Evolutionary conservation across 1,140 invertebrate species (phyloP).

Genomic region (Drosophila simulans): DNA sequence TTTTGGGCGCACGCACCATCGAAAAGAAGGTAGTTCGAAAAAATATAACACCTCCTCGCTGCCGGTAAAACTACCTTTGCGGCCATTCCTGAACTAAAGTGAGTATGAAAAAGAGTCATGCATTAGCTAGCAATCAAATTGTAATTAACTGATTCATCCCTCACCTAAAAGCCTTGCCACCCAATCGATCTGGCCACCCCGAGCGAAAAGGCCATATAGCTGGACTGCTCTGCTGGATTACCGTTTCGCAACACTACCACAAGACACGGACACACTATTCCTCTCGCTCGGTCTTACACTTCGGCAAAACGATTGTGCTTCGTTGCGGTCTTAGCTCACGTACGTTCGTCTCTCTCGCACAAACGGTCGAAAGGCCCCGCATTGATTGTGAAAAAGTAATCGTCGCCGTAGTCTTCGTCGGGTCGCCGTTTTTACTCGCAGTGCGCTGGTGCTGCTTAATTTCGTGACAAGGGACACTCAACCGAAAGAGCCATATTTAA

Average conservation of each 20-base stretch:
- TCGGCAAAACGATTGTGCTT: constrained; percentile 7
- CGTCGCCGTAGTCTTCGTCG: constrained; percentile 75
- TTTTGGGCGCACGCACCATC: constrained; percentile 21
- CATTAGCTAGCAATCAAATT: constrained; percentile 2
- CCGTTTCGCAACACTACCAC: constrained; percentile 60
- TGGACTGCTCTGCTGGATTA: constrained; percentile 42
- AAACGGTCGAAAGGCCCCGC: constrained; percentile 17
- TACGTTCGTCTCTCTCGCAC: constrained; percentile 31
- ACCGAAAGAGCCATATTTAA: constrained; percentile 67
- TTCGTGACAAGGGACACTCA: constrained; percentile 74
- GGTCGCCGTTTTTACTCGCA: constrained; percentile 77
- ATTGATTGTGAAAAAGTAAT: constrained; percentile 63
- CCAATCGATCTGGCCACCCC: constrained; percentile 59
- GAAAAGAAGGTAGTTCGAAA: constrained; percentile 17
- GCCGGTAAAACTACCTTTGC: constrained; percentile 28
- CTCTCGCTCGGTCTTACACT: constrained; percentile 40
- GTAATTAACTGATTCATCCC: constrained; percentile 5
- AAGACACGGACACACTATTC: constrained; percentile 12
- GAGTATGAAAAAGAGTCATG: constrained; percentile 7
- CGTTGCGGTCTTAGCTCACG: constrained; percentile 29
- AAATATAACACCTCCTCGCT: constrained; percentile 23
- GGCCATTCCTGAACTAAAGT: neutral
- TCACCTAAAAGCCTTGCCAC: constrained; percentile 44
- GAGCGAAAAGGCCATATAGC: constrained; percentile 15
- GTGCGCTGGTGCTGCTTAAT: constrained; percentile 71